Base-by-base conservation (phyloP, 2,113 vertebrate species). In the Callopanchax toddi region DNA sequence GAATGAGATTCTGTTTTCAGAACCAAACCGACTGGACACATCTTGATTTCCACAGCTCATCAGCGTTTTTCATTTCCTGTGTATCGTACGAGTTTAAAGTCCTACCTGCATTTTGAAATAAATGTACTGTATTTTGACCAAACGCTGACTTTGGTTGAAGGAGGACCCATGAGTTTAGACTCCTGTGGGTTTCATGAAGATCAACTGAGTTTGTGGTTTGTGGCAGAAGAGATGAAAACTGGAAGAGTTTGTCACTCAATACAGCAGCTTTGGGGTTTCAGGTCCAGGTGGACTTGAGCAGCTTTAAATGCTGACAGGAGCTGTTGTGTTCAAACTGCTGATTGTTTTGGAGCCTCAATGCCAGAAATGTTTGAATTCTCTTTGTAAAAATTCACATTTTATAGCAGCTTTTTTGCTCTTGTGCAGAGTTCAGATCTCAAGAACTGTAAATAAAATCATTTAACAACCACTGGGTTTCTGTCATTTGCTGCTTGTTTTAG, bases 371-470 rank as follows among this genome's bases (percentile, higher is more conserved):
- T 85, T 76, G 25, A 5, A 36, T 37, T 11, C 43, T 59, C 63
- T 70, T 86, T 84, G 76, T 79, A 79, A 68, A 74, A 70, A 76
- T 62, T 26, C 22, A 52, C 57, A 76, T 82, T 86, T 85, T 82
- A 12, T 85, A 76, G 73, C 64, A 21, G 58, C 69, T 61, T 66
- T 68, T 72, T 78, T 45, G 67, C 60, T 75, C 40, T 18, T 32
- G 57, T 58, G 61, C 45, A 44, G 16, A 39, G 21, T 39, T 65
- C 61, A 42, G 57, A 77, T 65, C 58, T 52, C 36, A 29, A 26
- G 72, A 77, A 51, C 54, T 82, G 76, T 85, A 76, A 87, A 89
- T 87, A 86, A 86, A 89, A 69, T 49, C 62, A 76, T 58, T 10
- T 42, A 70, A 44, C 34, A 61, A 39, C 29, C 34, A 62, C 0